phyloP scores from a whole-genome alignment of 1,140 invertebrate species.

The Arctopsyche grandis region DNA sequence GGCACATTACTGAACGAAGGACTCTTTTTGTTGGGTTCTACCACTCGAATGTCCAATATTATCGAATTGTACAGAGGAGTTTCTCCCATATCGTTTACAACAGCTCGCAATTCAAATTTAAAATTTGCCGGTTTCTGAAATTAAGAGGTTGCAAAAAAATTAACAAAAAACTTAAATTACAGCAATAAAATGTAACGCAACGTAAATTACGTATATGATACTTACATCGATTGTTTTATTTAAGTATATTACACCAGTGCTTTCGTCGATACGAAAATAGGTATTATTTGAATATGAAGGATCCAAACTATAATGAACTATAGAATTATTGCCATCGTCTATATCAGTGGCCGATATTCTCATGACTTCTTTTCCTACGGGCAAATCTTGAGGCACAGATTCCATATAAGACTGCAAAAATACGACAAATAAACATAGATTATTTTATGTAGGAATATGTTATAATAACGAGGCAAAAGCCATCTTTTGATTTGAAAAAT shows the following conservation, averaged over 20 bases:
- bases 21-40: slow-evolving; percentile 88
- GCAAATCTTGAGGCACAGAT: slow-evolving; percentile 79
- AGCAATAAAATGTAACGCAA: not conserved
- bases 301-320: slow-evolving; percentile 74
- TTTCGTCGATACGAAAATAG: slow-evolving; percentile 81
- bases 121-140: slow-evolving; percentile 73
- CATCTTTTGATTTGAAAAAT: not conserved
- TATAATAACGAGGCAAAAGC: not conserved
- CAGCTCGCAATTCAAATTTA: slow-evolving; percentile 77
- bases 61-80: slow-evolving; percentile 72
- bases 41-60: slow-evolving; percentile 82
- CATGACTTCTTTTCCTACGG: slow-evolving; percentile 79
- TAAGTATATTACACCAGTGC: slow-evolving; percentile 82
- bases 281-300: slow-evolving; percentile 68
- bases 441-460: too few species aligned
- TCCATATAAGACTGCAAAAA: slow-evolving; percentile 75
- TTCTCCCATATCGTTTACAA: slow-evolving; percentile 80
- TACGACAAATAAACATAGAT: not conserved
- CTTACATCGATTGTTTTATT: slow-evolving; percentile 77
- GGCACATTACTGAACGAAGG: slow-evolving; percentile 75
- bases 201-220: slow-evolving; percentile 52
- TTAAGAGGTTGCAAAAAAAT: slow-evolving; percentile 40
- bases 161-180: too few species aligned
- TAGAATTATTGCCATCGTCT: slow-evolving; percentile 87
- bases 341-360: slow-evolving; percentile 88